phyloP scores from a whole-genome alignment of 2,888 invertebrate species.

The Vandiemenella viatica region DNA sequence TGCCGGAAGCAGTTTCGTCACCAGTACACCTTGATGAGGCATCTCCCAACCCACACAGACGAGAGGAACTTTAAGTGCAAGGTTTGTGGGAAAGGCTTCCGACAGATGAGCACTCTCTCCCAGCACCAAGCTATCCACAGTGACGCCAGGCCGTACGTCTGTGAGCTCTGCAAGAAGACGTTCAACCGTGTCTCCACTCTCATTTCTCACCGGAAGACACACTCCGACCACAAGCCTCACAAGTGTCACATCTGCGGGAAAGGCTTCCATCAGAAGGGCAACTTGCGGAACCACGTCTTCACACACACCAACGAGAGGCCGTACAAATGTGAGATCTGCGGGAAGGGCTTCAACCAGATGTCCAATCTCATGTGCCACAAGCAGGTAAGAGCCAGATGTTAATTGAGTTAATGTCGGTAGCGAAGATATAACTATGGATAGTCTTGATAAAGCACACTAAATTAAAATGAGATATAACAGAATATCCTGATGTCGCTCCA shows the following conservation, averaged over 20 bases:
- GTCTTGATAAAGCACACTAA: no score
- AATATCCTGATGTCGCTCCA: no score
- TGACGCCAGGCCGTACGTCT: constrained; percentile 54
- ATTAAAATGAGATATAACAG: no score
- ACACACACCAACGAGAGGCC: constrained; percentile 66
- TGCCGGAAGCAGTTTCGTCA: constrained; percentile 60
- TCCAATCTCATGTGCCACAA: constrained; percentile 67
- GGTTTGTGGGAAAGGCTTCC: constrained; percentile 45
- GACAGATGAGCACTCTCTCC: constrained; percentile 49
- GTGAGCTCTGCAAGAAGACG: constrained; percentile 55
- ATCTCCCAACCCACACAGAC: constrained; percentile 60
- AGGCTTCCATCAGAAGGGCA: constrained; percentile 70
- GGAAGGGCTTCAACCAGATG: constrained; percentile 66
- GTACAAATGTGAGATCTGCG: constrained; percentile 57
- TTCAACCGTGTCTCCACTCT: constrained; percentile 67
- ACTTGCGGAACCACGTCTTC: constrained; percentile 58
- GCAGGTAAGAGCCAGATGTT: no score
- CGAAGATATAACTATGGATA: no score
- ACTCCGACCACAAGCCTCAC: constrained; percentile 57
- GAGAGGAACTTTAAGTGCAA: constrained; percentile 61
- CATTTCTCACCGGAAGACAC: constrained; percentile 64
- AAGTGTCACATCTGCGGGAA: constrained; percentile 58
- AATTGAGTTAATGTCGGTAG: no score
- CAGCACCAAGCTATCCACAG: constrained; percentile 68
- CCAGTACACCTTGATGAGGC: constrained; percentile 60